phyloP scores from a whole-genome alignment of 2,888 invertebrate genomes.

The Agrotis ipsilon region DNA sequence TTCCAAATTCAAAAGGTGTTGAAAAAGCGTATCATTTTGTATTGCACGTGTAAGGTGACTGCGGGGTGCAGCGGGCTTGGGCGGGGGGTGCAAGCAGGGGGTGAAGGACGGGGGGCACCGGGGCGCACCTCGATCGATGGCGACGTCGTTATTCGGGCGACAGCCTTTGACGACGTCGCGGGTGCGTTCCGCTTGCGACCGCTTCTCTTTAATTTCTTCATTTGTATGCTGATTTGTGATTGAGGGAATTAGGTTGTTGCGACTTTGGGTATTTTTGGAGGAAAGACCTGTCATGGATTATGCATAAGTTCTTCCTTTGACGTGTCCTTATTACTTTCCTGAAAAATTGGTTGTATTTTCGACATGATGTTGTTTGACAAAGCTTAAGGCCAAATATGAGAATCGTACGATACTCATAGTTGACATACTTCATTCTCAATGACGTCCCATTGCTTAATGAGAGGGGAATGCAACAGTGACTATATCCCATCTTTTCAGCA shows the following conservation, averaged over 20 bases:
- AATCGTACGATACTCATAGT: too few relatives aligned
- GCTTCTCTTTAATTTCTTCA: slow-evolving; percentile 62
- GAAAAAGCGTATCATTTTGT: slow-evolving; percentile 66
- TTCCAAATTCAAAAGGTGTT: slow-evolving; percentile 65
- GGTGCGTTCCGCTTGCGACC: slow-evolving; percentile 71
- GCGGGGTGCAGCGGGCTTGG: slow-evolving; percentile 66
- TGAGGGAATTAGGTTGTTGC: slow-evolving; percentile 61
- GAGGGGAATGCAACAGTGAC: neutral
- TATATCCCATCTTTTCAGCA: neutral
- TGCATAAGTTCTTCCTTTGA: slow-evolving; percentile 23
- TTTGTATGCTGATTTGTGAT: slow-evolving; percentile 67
- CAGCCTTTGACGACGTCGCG: slow-evolving; percentile 90
- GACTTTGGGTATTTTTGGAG: slow-evolving; percentile 34
- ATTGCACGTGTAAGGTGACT: slow-evolving; percentile 70
- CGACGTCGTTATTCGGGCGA: slow-evolving; percentile 91
- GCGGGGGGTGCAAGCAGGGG: slow-evolving; percentile 57
- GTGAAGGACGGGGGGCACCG: slow-evolving; percentile 60
- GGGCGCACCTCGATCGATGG: slow-evolving; percentile 86
- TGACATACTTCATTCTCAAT: neutral
- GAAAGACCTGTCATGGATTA: slow-evolving; percentile 31
- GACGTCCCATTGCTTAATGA: neutral
- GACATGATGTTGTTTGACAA: neutral
- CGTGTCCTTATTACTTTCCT: neutral
- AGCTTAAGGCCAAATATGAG: too few relatives aligned
- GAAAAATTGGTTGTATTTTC: neutral